Conservation (phyloP, 2,113 vertebrate genomes). For the Gymnorhina tibicen region DNA sequence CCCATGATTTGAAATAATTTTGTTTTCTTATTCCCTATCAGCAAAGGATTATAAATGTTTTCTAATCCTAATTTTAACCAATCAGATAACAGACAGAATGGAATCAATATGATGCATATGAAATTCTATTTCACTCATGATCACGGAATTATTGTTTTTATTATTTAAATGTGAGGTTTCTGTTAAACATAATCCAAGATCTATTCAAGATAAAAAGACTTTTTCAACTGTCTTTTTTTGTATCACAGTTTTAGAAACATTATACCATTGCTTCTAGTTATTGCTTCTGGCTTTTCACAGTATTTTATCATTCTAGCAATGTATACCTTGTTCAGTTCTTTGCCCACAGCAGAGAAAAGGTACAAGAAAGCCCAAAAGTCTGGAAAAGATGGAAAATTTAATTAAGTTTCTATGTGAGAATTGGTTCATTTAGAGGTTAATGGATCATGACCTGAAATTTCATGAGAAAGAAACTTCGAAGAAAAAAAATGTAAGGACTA, state of each 20-base stretch:
- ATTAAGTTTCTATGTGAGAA: not conserved
- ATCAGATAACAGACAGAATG: not conserved
- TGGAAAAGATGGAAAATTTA: not conserved
- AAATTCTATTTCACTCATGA: not conserved
- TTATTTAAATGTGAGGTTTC: not conserved
- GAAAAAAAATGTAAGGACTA: not conserved
- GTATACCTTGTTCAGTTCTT: not conserved
- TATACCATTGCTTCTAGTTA: not conserved
- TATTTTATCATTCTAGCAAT: not conserved
- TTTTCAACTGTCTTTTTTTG: not conserved
- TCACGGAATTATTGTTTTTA: not conserved
- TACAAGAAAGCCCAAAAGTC: not conserved
- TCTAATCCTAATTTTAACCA: not conserved
- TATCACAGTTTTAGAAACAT: not conserved
- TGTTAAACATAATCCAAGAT: not conserved
- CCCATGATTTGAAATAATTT: not conserved
- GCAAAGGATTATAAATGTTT: not conserved
- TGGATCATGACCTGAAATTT: not conserved
- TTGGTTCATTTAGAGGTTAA: not conserved
- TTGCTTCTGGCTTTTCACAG: not conserved
- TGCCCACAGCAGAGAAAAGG: not conserved
- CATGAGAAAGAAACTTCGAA: not conserved
- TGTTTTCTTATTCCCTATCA: not conserved
- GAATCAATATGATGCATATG: not conserved
- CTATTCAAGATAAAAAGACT: not conserved